Base-by-base conservation (phyloP, 1,140 invertebrate species). In the Hirudo medicinalis region DNA sequence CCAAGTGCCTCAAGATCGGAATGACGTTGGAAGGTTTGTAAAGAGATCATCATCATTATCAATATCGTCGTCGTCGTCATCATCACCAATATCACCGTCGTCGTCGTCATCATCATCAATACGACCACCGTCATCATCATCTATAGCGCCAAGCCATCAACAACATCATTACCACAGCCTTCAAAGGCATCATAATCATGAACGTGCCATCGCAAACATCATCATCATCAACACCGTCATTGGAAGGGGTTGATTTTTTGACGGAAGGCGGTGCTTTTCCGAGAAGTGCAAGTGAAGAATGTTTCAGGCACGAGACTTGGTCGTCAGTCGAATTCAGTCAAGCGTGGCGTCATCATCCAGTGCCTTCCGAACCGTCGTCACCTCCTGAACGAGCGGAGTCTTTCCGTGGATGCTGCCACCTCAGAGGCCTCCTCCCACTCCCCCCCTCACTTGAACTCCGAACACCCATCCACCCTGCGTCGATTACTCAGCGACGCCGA, bases 1-100 rank as follows among this genome's bases (percentile, higher is more conserved):
- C 90, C 75, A 95, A 96, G 82, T 97, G 94, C 80, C 82, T 96
- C 11, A 80, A 89, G 76, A 91, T 94, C 43, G 93, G 93, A 60
- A 97, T 97, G 94, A 94, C 91, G 25, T 93, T 95, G 81, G 92
- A 91, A 72, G 83, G 83, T 86, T 76, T 76, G 67, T 68, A 29
- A 36, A 11, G n/a, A n/a, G 2, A 36, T 68, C 32, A 11, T 49
- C 43, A 17, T 17, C 43, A 49, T 49, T 9, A 15, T 49, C 15
- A 49, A 5, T 9, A 15, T 49, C 11, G 13, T 17, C 9, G 11
- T 49, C 43, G 8, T 60, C 27, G 55, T 60, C 55, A 60, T 60
- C 55, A 15, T 27, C 55, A 60, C 15, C 55, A 60, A 6, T 15
- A 5, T 27, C 55, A 60, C 15, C 55, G 15, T 60, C 55, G 15